phyloP scores from a whole-genome alignment of 2,113 vertebrate genomes.

The Lamprotornis superbus region DNA sequence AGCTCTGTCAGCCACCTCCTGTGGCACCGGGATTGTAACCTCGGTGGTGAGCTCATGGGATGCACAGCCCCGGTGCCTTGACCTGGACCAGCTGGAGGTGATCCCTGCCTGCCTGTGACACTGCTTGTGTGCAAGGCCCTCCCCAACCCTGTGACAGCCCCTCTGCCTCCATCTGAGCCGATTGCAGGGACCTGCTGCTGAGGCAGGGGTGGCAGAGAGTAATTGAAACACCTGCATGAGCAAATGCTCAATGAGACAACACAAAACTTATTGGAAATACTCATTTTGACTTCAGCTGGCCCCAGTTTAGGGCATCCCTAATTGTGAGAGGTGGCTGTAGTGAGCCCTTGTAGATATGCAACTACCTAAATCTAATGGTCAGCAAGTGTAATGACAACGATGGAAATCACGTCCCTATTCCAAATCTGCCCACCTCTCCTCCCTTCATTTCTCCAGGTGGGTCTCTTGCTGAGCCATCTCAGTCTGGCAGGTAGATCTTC shows the following conservation, averaged over 20 bases:
- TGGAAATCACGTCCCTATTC: not conserved
- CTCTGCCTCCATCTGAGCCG: not conserved
- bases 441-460: not conserved
- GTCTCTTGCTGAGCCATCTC: not conserved
- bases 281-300: not conserved
- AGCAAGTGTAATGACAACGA: not conserved
- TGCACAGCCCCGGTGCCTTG: not conserved
- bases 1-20: not conserved
- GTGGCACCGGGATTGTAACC: not conserved
- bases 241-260: not conserved
- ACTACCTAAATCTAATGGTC: not conserved
- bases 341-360: not conserved
- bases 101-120: not conserved
- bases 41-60: fast-evolving
- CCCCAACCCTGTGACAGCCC: not conserved
- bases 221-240: not conserved
- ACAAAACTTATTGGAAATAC: not conserved
- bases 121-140: not conserved
- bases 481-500: not conserved
- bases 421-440: not conserved
- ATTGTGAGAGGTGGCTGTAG: not conserved
- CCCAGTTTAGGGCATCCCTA: not conserved
- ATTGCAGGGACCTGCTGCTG: not conserved
- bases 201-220: fast-evolving
- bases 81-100: not conserved